A percentile compares a stretch with the other conserved stretches of the same genome.
Conservation (phyloP, 92 coral and sea anemone genomes). For the Epizoanthus illoricatus region DNA sequence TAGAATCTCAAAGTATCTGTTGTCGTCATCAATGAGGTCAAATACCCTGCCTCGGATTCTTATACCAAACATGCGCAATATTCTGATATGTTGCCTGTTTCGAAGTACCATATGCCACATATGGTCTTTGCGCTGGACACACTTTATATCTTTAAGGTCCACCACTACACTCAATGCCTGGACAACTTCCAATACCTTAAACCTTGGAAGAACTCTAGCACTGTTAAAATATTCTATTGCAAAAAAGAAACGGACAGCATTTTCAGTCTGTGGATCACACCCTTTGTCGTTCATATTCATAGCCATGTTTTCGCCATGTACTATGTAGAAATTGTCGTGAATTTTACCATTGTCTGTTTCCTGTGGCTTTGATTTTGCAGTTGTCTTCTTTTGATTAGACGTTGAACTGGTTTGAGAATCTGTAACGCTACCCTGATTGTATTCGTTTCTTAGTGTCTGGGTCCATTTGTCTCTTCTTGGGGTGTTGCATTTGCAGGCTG, state of each 20-base stretch:
- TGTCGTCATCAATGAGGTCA: slow-evolving; percentile 71
- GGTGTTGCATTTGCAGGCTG: slow-evolving; percentile 1
- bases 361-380: not conserved
- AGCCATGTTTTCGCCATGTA: slow-evolving; percentile 54
- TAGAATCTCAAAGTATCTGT: slow-evolving; percentile 64
- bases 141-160: slow-evolving; percentile 75
- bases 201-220: slow-evolving; percentile 73
- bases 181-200: slow-evolving; percentile 84
- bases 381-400: not conserved
- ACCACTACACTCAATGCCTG: slow-evolving; percentile 67
- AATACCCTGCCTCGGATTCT: slow-evolving; percentile 77
- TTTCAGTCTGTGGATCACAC: slow-evolving; percentile 50
- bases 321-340: slow-evolving; percentile 54
- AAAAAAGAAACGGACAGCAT: slow-evolving; percentile 88
- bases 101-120: slow-evolving; percentile 90
- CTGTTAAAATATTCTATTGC: slow-evolving; percentile 71
- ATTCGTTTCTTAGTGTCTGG: not conserved
- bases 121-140: slow-evolving; percentile 75
- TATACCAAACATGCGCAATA: slow-evolving; percentile 60
- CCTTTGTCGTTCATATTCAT: slow-evolving; percentile 22
- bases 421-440: not conserved
- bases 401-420: not conserved
- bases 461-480: slow-evolving; percentile 7
- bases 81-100: slow-evolving; percentile 54
- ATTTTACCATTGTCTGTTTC: slow-evolving; percentile 4